A percentile compares a stretch with the other conserved stretches of the same genome.
These are phyloP conservation scores for Eulemur albifrons DNA, from an alignment of 2,797 vertebrate genomes.

Conservation along the genomic window DNA sequence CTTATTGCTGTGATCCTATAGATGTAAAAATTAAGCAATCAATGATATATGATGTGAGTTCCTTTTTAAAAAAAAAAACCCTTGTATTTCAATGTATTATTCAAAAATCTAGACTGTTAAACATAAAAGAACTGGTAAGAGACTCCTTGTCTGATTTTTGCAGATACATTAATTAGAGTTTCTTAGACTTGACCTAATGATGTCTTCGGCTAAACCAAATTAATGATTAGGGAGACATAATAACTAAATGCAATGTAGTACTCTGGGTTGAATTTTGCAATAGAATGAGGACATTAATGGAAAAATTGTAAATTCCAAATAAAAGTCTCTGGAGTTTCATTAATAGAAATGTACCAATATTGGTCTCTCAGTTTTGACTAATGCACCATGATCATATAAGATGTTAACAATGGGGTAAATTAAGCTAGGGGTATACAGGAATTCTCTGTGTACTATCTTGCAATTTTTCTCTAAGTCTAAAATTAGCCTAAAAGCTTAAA, in stretches of 20 bases:
- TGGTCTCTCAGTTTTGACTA: not conserved
- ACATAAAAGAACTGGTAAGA: not conserved
- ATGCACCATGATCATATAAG: not conserved
- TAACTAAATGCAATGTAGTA: not conserved
- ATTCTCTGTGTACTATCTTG: not conserved
- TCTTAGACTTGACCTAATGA: not conserved
- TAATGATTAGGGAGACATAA: not conserved
- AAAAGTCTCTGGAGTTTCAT: not conserved
- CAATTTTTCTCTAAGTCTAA: not conserved
- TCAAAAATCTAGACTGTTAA: not conserved
- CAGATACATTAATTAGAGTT: not conserved
- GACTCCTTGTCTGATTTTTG: not conserved
- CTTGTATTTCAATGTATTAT: not conserved
- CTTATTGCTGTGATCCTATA: not conserved
- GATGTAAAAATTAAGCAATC: not conserved
- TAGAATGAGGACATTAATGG: not conserved
- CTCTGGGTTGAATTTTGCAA: not conserved
- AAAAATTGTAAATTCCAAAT: not conserved
- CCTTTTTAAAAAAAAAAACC: not conserved
- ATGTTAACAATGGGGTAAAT: not conserved
- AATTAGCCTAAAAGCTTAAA: slow-evolving; percentile 13
- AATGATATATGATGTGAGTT: not conserved
- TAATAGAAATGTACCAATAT: not conserved
- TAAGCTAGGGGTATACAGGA: not conserved
- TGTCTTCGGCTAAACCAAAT: not conserved